Evolutionary conservation across 2,888 invertebrate genomes (phyloP).

Genomic region (Thalpophila matura): DNA sequence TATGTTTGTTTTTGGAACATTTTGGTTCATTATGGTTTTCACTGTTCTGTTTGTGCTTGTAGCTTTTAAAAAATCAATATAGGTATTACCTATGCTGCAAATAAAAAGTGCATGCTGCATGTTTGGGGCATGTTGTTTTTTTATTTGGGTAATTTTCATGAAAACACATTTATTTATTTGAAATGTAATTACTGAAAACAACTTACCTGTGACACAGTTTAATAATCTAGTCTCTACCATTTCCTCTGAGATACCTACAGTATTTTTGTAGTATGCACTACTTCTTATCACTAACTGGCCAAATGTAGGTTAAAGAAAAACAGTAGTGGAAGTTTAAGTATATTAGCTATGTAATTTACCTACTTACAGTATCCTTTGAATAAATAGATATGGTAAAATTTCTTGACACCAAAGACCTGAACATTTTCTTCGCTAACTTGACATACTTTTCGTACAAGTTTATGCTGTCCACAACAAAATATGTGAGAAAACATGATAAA

Average conservation of each 20-base stretch:
- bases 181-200: neutral
- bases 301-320: slow-evolving; percentile 48
- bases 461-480: slow-evolving; percentile 13
- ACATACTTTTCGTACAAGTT: slow-evolving; percentile 46
- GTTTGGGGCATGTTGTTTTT: no score
- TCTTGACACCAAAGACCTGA: slow-evolving; percentile 7
- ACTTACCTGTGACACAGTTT: slow-evolving; percentile 9
- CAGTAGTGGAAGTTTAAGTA: slow-evolving; percentile 17
- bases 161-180: no score
- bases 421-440: slow-evolving; percentile 20
- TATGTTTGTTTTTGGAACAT: no score
- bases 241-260: neutral
- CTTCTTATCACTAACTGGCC: slow-evolving; percentile 43
- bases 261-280: neutral
- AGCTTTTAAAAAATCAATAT: no score
- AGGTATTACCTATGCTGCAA: no score
- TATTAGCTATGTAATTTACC: neutral
- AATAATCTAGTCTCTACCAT: neutral
- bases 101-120: no score
- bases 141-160: no score
- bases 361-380: slow-evolving; percentile 15
- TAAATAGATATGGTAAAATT: neutral
- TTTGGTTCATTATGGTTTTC: no score
- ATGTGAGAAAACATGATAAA: slow-evolving; percentile 50
- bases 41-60: no score